These are phyloP conservation scores for Caenorhabditis imperialis DNA, from an alignment of 2,888 invertebrate species.

Conservation along the genomic window DNA sequence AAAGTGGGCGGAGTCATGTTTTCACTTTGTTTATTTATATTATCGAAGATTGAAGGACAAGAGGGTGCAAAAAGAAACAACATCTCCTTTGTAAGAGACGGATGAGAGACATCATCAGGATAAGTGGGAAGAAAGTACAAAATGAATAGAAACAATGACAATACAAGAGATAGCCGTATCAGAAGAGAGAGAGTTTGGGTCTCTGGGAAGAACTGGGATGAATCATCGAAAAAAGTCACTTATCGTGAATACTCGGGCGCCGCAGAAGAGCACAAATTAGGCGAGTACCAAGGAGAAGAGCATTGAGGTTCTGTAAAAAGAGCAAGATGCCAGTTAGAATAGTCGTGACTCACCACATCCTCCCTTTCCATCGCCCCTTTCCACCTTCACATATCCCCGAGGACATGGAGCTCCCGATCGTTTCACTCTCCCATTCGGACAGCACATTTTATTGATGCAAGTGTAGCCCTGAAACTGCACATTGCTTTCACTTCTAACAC, in stretches of 20 bases:
- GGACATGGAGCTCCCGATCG: slow-evolving; percentile 26
- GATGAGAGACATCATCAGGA: not conserved
- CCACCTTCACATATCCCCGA: slow-evolving; percentile 37
- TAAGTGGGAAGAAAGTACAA: too few species aligned
- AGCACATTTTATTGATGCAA: slow-evolving; percentile 63
- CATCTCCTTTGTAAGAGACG: slow-evolving; percentile 5
- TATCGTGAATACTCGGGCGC: too few species aligned
- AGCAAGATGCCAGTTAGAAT: not conserved
- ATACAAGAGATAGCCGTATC: slow-evolving; percentile 28
- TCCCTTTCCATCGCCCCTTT: slow-evolving; percentile 5
- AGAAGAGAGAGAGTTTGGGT: slow-evolving; percentile 6
- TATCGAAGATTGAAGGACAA: too few species aligned
- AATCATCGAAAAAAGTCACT: too few species aligned
- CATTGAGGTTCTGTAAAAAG: slow-evolving; percentile 36
- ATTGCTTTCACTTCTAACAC: not conserved
- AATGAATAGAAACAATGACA: not conserved
- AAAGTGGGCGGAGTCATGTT: too few species aligned
- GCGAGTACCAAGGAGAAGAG: slow-evolving; percentile 27
- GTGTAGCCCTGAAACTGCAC: slow-evolving; percentile 41
- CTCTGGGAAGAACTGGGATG: too few species aligned
- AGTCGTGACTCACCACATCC: slow-evolving; percentile 17
- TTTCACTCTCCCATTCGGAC: slow-evolving; percentile 48
- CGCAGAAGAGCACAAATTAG: slow-evolving; percentile 4
- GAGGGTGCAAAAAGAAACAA: not conserved
- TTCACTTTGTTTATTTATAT: too few species aligned